These are phyloP conservation scores for Cinclus cinclus DNA, from an alignment of 2,113 vertebrate species.

Conservation along the genomic window DNA sequence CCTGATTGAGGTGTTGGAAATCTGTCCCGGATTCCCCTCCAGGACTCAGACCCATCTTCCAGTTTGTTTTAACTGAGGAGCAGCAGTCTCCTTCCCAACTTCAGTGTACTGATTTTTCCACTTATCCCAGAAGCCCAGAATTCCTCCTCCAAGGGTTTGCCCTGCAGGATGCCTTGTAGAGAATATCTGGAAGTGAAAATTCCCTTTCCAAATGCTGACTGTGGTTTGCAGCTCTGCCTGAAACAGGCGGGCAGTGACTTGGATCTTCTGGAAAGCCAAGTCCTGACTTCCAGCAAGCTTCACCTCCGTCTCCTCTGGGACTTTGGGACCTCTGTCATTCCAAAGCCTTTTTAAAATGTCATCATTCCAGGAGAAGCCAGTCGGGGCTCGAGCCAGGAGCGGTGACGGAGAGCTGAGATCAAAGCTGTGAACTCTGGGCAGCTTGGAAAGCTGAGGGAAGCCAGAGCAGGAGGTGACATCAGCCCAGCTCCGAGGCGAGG, in stretches of 20 bases:
- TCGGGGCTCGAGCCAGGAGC: neutral
- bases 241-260: neutral
- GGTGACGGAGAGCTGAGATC: neutral
- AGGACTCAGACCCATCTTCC: neutral
- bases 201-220: neutral
- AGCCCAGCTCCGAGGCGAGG: neutral
- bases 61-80: neutral
- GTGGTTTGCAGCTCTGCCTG: neutral
- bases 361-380: neutral
- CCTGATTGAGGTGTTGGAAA: neutral
- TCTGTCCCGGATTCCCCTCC: neutral
- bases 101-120: neutral
- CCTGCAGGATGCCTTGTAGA: neutral
- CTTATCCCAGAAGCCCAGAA: neutral
- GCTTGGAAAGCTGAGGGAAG: neutral
- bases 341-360: neutral
- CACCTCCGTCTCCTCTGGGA: neutral
- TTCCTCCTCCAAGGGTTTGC: neutral
- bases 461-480: slow-evolving; percentile 50
- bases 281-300: neutral
- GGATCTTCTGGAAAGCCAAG: neutral
- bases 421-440: neutral
- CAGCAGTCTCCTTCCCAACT: neutral
- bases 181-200: neutral
- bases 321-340: neutral